Percentiles rank a stretch among this genome's conserved stretches.
Evolutionary conservation across 2,888 invertebrate genomes (phyloP).

Genomic region (Hyposoter didymator): DNA sequence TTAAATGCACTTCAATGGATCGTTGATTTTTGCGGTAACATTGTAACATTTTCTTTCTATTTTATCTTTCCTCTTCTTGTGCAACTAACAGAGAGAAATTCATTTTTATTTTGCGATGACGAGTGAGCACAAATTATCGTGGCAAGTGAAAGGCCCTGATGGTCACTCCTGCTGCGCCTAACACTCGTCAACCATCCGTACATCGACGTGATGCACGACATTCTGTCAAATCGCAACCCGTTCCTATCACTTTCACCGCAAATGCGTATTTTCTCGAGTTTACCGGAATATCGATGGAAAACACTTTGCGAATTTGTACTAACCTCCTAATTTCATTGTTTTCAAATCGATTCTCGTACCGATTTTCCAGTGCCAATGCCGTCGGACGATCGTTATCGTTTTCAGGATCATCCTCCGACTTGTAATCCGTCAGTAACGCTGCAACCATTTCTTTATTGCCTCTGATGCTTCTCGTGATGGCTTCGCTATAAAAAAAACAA

Average conservation of each 20-base stretch:
- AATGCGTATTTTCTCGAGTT: neutral
- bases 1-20: conserved; percentile 48
- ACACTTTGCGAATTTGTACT: conserved; percentile 39
- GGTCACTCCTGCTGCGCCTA: neutral
- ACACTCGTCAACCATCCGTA: neutral
- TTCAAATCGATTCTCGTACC: conserved; percentile 75
- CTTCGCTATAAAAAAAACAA: conserved; percentile 85
- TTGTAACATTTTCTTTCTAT: neutral
- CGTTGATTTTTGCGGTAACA: conserved; percentile 44
- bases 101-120: neutral
- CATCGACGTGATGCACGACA: neutral
- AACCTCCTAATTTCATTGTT: conserved; percentile 80
- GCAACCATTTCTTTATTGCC: conserved; percentile 89
- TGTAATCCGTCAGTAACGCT: conserved; percentile 90
- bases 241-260: neutral
- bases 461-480: conserved; percentile 89
- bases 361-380: conserved; percentile 68
- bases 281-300: neutral
- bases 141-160: conserved; percentile 56
- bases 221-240: neutral
- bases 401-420: conserved; percentile 85
- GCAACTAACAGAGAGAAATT: conserved; percentile 33
- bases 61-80: neutral
- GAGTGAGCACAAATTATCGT: neutral
- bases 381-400: conserved; percentile 87